phyloP scores from a whole-genome alignment of 2,113 vertebrate species.

The Equus przewalskii region DNA sequence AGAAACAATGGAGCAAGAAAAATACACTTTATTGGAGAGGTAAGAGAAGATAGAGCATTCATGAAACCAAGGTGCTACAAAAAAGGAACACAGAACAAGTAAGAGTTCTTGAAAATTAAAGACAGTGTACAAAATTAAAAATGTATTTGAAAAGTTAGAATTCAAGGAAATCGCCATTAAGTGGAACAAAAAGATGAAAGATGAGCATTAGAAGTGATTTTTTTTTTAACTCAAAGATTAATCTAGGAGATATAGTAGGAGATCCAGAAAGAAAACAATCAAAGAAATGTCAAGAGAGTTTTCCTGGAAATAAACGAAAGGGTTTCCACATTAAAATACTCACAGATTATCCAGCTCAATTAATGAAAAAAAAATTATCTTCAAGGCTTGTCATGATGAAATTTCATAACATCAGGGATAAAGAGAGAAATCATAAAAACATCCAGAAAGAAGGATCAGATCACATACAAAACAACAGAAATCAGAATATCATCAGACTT shows the following conservation, averaged over 20 bases:
- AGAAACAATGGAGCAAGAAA: not conserved
- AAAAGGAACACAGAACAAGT: not conserved
- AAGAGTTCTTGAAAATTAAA: not conserved
- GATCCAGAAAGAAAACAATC: not conserved
- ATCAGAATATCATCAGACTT: constrained; percentile 5
- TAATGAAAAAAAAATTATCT: not conserved
- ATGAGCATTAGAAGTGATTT: not conserved
- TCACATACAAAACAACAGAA: not conserved
- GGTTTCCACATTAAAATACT: not conserved
- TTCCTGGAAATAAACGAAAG: not conserved
- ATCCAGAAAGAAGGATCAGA: not conserved
- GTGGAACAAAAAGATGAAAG: not conserved
- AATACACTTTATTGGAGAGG: not conserved
- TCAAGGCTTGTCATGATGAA: not conserved
- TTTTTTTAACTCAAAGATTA: not conserved
- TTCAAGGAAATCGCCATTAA: not conserved
- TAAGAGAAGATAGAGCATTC: not conserved
- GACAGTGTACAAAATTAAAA: not conserved
- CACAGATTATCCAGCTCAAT: not conserved
- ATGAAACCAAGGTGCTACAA: not conserved
- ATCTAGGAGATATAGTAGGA: not conserved
- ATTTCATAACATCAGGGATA: not conserved
- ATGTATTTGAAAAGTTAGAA: not conserved
- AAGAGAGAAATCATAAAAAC: not conserved
- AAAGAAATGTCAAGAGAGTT: not conserved